Evolutionary conservation across 2,888 invertebrate genomes (phyloP).

Genomic region (Drepanosiphum platanoidis): DNA sequence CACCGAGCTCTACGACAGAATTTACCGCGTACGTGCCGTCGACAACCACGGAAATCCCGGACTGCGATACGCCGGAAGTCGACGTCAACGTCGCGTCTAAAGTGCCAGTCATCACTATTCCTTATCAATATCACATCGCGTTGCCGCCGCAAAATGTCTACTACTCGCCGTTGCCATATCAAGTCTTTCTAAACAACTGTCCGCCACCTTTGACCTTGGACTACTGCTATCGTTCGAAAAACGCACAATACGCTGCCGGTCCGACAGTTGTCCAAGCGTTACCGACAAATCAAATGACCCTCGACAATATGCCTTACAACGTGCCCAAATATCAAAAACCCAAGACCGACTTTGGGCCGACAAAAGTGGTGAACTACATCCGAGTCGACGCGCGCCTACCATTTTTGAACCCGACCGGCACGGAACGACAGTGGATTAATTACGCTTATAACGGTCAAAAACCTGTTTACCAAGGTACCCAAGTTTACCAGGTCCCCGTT

Average conservation of each 20-base stretch:
- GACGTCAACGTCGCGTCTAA: neutral
- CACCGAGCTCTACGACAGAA: too few relatives aligned
- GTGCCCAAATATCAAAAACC: neutral
- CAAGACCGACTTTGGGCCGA: neutral
- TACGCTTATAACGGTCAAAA: neutral
- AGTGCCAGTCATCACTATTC: neutral
- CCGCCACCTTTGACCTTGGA: neutral
- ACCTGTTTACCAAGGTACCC: neutral
- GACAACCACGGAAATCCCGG: neutral
- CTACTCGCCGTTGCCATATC: neutral
- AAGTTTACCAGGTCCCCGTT: neutral
- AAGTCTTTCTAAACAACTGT: neutral
- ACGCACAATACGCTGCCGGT: neutral
- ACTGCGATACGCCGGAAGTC: neutral
- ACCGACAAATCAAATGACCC: neutral
- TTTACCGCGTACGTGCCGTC: neutral
- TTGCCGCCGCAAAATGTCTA: neutral
- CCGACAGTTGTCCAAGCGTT: neutral
- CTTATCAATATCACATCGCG: neutral
- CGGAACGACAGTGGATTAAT: neutral
- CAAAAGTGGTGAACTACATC: constrained; percentile 7
- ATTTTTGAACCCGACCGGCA: neutral
- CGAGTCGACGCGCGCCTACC: neutral
- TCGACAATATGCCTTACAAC: neutral
- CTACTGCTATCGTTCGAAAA: neutral